A percentile compares a stretch with the other conserved stretches of the same genome.
These are phyloP conservation scores for Parnassius orleans DNA, from an alignment of 2,888 invertebrate genomes.

Conservation along the genomic window DNA sequence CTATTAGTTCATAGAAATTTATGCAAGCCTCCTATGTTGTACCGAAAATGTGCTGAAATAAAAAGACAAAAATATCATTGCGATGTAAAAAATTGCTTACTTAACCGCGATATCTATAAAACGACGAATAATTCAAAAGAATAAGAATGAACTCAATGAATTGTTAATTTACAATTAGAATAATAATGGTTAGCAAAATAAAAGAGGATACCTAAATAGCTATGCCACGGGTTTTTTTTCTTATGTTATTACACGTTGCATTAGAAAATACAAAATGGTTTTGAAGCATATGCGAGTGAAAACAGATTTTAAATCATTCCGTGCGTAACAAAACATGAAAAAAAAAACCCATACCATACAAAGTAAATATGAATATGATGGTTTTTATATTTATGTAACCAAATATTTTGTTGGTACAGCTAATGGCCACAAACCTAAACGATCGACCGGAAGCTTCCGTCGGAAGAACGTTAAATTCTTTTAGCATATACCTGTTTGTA, in stretches of 20 bases:
- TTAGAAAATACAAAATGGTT: background rate
- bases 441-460: constrained; percentile 34
- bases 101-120: constrained; percentile 33
- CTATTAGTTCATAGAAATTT: constrained; percentile 24
- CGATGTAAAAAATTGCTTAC: constrained; percentile 28
- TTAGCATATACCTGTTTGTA: background rate
- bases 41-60: constrained; percentile 22
- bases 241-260: no score
- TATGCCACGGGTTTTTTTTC: background rate
- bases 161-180: constrained; percentile 68
- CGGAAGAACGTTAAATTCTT: background rate
- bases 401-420: constrained; percentile 63
- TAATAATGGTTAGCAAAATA: constrained; percentile 62
- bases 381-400: constrained; percentile 55
- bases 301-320: no score
- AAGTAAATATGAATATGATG: constrained; percentile 6
- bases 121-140: constrained; percentile 48
- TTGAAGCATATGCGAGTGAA: no score
- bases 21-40: constrained; percentile 25
- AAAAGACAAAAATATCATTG: constrained; percentile 32
- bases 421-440: constrained; percentile 64
- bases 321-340: background rate
- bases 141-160: constrained; percentile 63
- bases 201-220: constrained; percentile 35
- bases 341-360: background rate